A percentile compares a stretch with the other conserved stretches of the same genome.
Evolutionary conservation across 2,797 vertebrate genomes (phyloP).

Genomic region (Nasua narica): DNA sequence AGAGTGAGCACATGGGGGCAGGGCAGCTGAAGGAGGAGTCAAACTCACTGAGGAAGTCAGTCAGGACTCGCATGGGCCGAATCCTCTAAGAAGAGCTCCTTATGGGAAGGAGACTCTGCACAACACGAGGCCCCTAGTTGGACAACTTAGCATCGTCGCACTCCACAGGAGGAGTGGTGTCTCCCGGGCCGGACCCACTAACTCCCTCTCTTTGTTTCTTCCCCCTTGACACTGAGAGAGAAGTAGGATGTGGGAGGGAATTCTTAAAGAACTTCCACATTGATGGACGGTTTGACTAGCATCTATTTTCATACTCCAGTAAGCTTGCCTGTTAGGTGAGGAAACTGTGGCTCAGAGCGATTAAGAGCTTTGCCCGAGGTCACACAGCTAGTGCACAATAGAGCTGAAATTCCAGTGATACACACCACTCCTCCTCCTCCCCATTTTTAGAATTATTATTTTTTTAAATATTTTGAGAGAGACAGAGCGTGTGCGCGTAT

Average conservation of each 20-base stretch:
- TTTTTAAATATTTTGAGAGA: not conserved
- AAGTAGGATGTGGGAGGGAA: not conserved
- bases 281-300: not conserved
- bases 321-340: not conserved
- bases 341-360: not conserved
- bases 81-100: not conserved
- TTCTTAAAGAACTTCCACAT: not conserved
- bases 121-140: not conserved
- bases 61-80: not conserved
- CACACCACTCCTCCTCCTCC: not conserved
- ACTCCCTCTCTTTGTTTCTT: not conserved
- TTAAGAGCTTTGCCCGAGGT: not conserved
- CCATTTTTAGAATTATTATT: not conserved
- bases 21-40: not conserved
- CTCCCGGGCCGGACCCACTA: not conserved
- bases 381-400: not conserved
- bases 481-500: too few relatives aligned
- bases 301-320: not conserved
- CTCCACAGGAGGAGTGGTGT: not conserved
- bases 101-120: not conserved
- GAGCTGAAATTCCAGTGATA: not conserved
- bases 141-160: not conserved
- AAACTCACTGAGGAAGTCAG: not conserved
- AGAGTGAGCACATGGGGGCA: not conserved
- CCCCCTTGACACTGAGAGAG: not conserved